Base-by-base conservation (phyloP, 1,140 invertebrate genomes). In the Drosophila ficusphila region DNA sequence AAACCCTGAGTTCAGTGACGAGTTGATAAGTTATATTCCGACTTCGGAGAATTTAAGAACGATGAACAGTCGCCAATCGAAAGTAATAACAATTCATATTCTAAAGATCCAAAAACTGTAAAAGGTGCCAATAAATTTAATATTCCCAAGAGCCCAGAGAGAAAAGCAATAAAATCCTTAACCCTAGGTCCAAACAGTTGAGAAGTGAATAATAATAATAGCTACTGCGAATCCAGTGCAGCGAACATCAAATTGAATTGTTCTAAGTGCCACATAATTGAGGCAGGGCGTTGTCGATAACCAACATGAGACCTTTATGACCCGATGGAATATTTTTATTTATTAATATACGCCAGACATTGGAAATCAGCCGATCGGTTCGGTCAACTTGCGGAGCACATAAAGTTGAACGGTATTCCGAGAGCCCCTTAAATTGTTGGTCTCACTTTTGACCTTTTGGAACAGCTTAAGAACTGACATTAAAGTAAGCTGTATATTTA, bases 301-400 rank as follows among this genome's bases (percentile, higher is more conserved):
- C 60, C 60, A 64, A 47, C 56, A 64, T 64, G 60, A 16, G 41
- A 64, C 41, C 56, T 57, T 44, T 61, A 44, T 64, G 60, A 64
- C 60, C 60, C 3, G 23, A 64, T 64, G 60, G 60, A 61, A 61
- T 64, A 23, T 64, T 47, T 62, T 61, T 64, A 64, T 64, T 64
- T 62, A 54, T 62, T 61, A 61, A 34, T 25, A 33, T 34, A 34
- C 18, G 38, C 16, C 60, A 38, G 54, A 27, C 60, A 36, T 11
- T 64, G 39, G 16, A 46, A 60, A 36, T 36, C 60, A 47, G 21
- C 56, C 58, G 56, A 36, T 61, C 23, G 25, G n/a, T 12, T 2
- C 16, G 8, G 23, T 11, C 2, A 44, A 16, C 11, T 21, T 51
- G n/a, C 4, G 21, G 12, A 27, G 42, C 42, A 18, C 5, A 60